Evolutionary conservation across 2,113 vertebrate species (phyloP).

Genomic region (Lanius ludovicianus): DNA sequence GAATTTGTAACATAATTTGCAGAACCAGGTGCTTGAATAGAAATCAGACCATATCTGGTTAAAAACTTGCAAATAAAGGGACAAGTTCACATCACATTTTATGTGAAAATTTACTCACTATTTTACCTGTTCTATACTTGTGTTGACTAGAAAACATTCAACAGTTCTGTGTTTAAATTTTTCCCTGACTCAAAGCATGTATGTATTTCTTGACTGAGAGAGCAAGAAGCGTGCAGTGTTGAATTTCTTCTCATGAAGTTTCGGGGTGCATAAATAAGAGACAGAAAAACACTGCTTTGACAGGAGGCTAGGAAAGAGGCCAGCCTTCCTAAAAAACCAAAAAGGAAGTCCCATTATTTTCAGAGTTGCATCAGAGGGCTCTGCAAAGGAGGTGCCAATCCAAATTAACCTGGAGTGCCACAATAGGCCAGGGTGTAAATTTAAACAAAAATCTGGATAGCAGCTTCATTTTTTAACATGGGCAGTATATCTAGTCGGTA

Average conservation of each 20-base stretch:
- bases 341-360: not conserved
- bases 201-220: not conserved
- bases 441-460: constrained; percentile 42
- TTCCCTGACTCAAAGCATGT: not conserved
- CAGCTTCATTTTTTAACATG: constrained; percentile 20
- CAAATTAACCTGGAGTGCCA: constrained; percentile 31
- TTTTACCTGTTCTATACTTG: not conserved
- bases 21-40: not conserved
- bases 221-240: not conserved
- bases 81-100: not conserved
- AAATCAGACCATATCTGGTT: not conserved
- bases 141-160: not conserved
- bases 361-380: not conserved
- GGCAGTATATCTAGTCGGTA: constrained; percentile 11
- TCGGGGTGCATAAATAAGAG: not conserved
- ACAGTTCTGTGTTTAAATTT: not conserved
- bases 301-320: not conserved
- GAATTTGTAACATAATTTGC: not conserved
- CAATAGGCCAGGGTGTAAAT: not conserved
- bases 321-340: not conserved
- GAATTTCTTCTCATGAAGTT: not conserved
- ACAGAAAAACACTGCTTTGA: not conserved
- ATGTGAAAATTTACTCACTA: not conserved
- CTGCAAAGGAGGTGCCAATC: not conserved
- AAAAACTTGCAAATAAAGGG: not conserved